Evolutionary conservation across 2,797 vertebrate species (phyloP).

Genomic region (Acanthiza pusilla): DNA sequence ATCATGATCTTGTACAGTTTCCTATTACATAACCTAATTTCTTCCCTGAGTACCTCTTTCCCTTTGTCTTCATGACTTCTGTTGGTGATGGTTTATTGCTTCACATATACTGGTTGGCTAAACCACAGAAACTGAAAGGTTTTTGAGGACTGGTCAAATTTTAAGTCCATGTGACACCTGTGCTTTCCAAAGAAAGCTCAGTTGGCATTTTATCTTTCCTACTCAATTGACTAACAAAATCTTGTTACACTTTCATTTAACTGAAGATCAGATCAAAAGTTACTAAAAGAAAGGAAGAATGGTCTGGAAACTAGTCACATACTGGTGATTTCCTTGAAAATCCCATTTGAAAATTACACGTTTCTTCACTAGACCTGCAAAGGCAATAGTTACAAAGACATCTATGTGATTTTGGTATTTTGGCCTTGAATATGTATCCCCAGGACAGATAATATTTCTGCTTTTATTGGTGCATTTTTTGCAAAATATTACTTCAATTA

Average conservation of each 20-base stretch:
- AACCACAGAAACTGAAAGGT: not conserved
- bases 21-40: not conserved
- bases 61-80: not conserved
- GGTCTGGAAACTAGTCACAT: not conserved
- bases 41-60: not conserved
- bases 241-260: not conserved
- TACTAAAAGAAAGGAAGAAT: not conserved
- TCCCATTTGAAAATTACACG: not conserved
- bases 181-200: not conserved
- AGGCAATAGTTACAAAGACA: not conserved
- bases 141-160: not conserved
- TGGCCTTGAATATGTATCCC: not conserved
- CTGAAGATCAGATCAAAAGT: not conserved
- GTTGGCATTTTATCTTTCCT: not conserved
- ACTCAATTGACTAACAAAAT: not conserved
- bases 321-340: not conserved
- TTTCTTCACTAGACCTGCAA: not conserved
- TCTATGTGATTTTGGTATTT: not conserved
- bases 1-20: not conserved
- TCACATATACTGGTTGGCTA: accelerated
- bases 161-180: not conserved
- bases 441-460: accelerated
- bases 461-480: not conserved
- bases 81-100: not conserved
- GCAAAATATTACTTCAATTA: not conserved